These are phyloP conservation scores for Chaetophractus vellerosus DNA, from an alignment of 2,797 vertebrate genomes.

Conservation along the genomic window DNA sequence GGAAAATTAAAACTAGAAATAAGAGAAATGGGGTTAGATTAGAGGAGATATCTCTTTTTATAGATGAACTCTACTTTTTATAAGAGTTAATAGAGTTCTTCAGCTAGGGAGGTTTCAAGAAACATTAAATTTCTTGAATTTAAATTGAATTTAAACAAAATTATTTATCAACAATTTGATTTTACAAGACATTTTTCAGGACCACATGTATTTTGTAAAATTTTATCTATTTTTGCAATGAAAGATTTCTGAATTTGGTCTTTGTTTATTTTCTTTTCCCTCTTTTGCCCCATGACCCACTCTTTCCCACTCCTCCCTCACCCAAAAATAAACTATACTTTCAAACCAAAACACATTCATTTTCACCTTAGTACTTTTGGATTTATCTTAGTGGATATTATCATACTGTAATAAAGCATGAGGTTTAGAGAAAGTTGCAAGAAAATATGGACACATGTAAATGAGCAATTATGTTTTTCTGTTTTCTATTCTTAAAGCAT, in stretches of 20 bases:
- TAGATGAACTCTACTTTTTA: not conserved
- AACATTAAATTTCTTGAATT: not conserved
- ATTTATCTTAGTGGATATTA: not conserved
- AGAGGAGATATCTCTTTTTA: conserved; percentile 35
- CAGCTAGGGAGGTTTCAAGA: not conserved
- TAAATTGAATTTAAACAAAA: conserved; percentile 44
- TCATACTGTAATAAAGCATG: not conserved
- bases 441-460: not conserved
- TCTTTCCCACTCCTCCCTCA: not conserved
- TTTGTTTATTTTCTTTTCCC: conserved; percentile 17
- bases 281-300: not conserved
- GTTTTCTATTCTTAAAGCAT: not conserved
- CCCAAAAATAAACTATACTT: conserved; percentile 22
- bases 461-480: conserved; percentile 8
- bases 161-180: conserved; percentile 41
- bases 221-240: conserved; percentile 1
- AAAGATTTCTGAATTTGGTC: not conserved
- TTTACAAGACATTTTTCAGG: conserved; percentile 45
- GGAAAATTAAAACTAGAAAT: conserved; percentile 65
- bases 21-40: not conserved
- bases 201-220: not conserved
- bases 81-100: conserved; percentile 35
- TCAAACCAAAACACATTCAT: not conserved
- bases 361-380: conserved; percentile 1
- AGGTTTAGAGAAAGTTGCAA: not conserved